Evolutionary conservation across 2,888 invertebrate species (phyloP).

Genomic region (Dendrolimus pini): DNA sequence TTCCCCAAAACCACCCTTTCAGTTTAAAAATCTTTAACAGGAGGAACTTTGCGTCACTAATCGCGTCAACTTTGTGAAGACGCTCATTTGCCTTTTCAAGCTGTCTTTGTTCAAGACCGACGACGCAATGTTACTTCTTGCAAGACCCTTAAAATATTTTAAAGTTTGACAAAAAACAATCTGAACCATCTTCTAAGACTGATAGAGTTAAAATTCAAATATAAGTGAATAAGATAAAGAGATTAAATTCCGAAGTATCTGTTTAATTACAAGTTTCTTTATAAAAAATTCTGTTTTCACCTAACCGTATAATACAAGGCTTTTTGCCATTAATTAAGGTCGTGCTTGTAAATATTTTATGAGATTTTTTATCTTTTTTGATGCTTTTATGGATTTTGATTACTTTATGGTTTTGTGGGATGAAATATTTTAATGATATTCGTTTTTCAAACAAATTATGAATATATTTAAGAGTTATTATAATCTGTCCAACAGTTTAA

Average conservation of each 20-base stretch:
- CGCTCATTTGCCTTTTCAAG: conserved; percentile 56
- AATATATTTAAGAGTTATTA: too few species aligned
- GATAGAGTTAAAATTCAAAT: conserved; percentile 24
- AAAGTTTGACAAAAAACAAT: conserved; percentile 12
- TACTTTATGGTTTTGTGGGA: conserved; percentile 8
- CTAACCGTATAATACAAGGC: conserved; percentile 2
- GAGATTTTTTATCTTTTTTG: conserved; percentile 32
- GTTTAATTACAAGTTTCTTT: conserved; percentile 12
- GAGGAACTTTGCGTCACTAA: conserved; percentile 25
- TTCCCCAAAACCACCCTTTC: too few species aligned
- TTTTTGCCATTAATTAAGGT: conserved; percentile 54
- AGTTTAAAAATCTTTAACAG: too few species aligned
- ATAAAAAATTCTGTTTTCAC: conserved; percentile 10
- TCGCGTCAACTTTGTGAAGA: conserved; percentile 56
- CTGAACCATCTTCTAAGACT: conserved; percentile 19
- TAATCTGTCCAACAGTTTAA: too few species aligned
- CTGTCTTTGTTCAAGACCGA: conserved; percentile 35
- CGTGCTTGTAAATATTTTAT: conserved; percentile 58
- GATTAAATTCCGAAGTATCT: conserved; percentile 5
- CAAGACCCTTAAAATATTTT: conserved; percentile 7
- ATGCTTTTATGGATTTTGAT: conserved; percentile 22
- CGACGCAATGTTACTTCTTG: conserved; percentile 11
- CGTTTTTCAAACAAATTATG: too few species aligned
- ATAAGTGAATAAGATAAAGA: conserved; percentile 8
- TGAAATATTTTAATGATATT: background rate